phyloP scores from a whole-genome alignment of 2,113 vertebrate genomes.

The Capreolus pygargus region DNA sequence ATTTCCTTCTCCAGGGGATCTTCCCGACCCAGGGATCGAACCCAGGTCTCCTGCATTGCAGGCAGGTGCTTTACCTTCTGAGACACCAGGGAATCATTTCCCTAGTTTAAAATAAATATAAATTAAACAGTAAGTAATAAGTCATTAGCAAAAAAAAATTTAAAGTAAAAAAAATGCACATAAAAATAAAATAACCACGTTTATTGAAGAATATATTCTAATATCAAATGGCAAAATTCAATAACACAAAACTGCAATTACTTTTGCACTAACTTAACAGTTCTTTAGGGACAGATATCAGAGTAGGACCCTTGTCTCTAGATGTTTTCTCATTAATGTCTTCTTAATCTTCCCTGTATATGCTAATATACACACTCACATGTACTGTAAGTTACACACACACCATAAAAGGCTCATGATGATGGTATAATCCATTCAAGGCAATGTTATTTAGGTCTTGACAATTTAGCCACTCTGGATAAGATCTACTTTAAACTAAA shows the following conservation, averaged over 20 bases:
- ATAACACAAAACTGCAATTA: not conserved
- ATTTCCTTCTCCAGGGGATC: not conserved
- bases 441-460: not conserved
- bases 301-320: not conserved
- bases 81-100: not conserved
- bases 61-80: not conserved
- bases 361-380: not conserved
- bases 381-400: not conserved
- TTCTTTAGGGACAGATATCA: not conserved
- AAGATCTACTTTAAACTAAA: not conserved
- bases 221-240: not conserved
- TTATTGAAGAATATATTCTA: not conserved
- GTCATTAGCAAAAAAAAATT: not conserved
- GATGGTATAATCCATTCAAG: not conserved
- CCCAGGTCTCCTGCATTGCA: not conserved
- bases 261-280: not conserved
- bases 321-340: not conserved
- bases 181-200: not conserved
- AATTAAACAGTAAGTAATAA: not conserved
- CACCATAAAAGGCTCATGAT: not conserved
- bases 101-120: not conserved
- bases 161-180: not conserved
- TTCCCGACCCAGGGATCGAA: fast-evolving
- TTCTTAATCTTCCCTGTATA: not conserved
- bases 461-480: not conserved